These are phyloP conservation scores for Palythoa grandiflora DNA, from an alignment of 92 coral and sea anemone genomes.

Conservation along the genomic window DNA sequence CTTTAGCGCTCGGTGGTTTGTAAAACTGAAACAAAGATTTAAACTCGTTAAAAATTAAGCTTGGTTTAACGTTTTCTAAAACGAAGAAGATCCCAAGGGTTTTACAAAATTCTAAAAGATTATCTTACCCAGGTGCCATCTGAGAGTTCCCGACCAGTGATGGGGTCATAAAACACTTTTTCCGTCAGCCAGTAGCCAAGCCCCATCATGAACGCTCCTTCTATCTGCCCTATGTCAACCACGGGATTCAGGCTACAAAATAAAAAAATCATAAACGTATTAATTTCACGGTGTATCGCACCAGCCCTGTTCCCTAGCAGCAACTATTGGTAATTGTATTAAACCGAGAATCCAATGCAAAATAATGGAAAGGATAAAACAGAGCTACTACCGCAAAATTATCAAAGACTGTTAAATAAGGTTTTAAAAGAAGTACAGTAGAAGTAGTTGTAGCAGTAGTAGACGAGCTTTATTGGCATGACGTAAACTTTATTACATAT, in stretches of 20 bases:
- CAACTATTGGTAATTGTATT: too few relatives aligned
- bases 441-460: too few relatives aligned
- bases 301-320: too few relatives aligned
- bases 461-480: too few relatives aligned
- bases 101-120: background rate
- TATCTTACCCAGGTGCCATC: constrained; percentile 69
- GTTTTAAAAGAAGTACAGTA: too few relatives aligned
- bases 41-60: background rate
- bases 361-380: too few relatives aligned
- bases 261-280: background rate
- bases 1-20: constrained; percentile 79
- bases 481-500: too few relatives aligned
- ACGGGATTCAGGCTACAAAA: constrained; percentile 63
- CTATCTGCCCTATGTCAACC: constrained; percentile 71
- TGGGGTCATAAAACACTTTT: constrained; percentile 59
- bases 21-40: constrained; percentile 46
- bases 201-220: constrained; percentile 72
- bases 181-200: constrained; percentile 76
- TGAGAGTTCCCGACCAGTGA: constrained; percentile 70
- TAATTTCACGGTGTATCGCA: background rate
- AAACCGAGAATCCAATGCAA: too few relatives aligned
- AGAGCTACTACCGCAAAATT: too few relatives aligned
- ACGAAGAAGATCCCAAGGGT: too few relatives aligned
- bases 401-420: too few relatives aligned
- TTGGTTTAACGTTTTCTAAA: too few relatives aligned